Base-by-base conservation (phyloP, 2,888 invertebrate species). In the Gymnoscelis rufifasciata region DNA sequence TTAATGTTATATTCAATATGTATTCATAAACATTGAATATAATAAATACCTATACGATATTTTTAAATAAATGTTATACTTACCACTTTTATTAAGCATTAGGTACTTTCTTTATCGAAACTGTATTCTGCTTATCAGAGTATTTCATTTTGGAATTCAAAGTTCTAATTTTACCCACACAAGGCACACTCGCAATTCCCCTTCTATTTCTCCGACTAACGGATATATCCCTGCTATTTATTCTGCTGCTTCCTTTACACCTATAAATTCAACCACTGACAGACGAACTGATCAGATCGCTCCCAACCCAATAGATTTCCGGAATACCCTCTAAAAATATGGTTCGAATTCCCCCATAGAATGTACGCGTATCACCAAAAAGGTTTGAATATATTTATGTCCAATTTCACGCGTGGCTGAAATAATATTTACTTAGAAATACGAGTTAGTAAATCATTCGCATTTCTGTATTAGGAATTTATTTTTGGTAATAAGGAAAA, bases 241-340 rank as follows among this genome's bases (percentile, higher is more conserved):
- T 52, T 50, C 27, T 45, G 26, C 47, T 39, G 48, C 39, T 45
- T 52, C 51, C 49, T 41, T 40, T 47, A 51, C 28, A 46, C 39
- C 49, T 35, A 55, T 57, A 57, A 54, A 55, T 53, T 48, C 40
- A 7, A 7, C 23, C 41, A 45, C 44, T 48, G 55, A 52, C 53
- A 55, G 46, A 14, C 42, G 12, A 45, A 52, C 50, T 52, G 53
- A 55, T 55, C 31, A n/a, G 14, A 33, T 15, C 51, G 47, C 43
- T 57, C 52, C 45, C 51, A 42, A 50, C 45, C 51, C 49, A 35
- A 57, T 56, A 52, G 53, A 51, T 54, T 48, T 55, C 46, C 48
- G 50, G 49, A 41, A 47, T 47, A 51, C 51, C 48, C 5, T 3
- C 19, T 19, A 51, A 51, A 54, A 56, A 52, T 54, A 52, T 53